Percentiles rank a stretch among this genome's conserved stretches.
Evolutionary conservation across 1,140 invertebrate species (phyloP).

Genomic region (Orchesella cincta): DNA sequence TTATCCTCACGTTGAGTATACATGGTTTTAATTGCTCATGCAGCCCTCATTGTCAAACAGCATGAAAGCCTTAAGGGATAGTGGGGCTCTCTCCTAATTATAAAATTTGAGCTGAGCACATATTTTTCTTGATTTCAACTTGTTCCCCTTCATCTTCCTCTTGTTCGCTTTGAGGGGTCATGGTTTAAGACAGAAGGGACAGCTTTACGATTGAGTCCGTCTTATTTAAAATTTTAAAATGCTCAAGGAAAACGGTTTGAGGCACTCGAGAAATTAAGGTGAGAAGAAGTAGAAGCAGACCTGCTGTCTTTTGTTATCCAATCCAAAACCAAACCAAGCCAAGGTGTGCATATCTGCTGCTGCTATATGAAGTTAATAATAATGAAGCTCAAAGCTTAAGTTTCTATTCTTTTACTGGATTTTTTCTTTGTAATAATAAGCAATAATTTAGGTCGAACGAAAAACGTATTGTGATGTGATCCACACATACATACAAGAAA

Average conservation of each 20-base stretch:
- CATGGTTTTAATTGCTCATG: constrained; percentile 24
- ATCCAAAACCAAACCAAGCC: no score
- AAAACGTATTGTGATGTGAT: no score
- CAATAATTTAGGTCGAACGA: background rate
- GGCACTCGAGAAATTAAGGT: no score
- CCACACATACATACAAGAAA: no score
- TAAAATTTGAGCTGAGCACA: constrained; percentile 1
- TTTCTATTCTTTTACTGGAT: no score
- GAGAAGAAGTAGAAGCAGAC: no score
- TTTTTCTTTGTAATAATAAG: background rate
- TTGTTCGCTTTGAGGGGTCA: constrained; percentile 33
- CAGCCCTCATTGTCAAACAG: constrained; percentile 4
- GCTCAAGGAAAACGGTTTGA: background rate
- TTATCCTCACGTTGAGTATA: background rate
- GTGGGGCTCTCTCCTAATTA: background rate
- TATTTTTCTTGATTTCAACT: background rate
- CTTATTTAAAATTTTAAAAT: background rate
- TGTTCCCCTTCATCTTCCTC: background rate
- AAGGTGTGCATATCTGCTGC: background rate
- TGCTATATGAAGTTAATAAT: background rate
- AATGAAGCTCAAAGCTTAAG: no score
- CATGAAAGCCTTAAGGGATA: background rate
- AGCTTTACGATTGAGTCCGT: constrained; percentile 47
- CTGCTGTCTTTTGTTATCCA: no score
- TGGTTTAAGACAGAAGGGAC: constrained; percentile 47